A percentile compares a stretch with the other conserved stretches of the same genome.
Evolutionary conservation across 1,140 invertebrate species (phyloP).

Genomic region (Batillaria attramentaria): DNA sequence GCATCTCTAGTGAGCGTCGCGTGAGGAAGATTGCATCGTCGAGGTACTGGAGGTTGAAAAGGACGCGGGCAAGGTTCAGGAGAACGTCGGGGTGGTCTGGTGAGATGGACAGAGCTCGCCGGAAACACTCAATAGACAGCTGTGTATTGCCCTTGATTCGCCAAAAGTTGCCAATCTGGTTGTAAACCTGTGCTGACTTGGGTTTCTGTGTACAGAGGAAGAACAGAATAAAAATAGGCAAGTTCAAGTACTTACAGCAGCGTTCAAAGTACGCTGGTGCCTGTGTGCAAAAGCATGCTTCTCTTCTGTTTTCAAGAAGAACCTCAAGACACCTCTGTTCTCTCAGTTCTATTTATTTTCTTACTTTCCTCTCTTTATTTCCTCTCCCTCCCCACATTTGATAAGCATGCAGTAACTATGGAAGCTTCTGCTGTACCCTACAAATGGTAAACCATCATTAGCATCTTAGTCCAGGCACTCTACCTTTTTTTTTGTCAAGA

Average conservation of each 20-base stretch:
- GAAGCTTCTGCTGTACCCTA: too few relatives aligned
- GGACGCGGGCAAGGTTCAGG: constrained; percentile 86
- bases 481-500: too few relatives aligned
- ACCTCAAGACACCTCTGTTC: too few relatives aligned
- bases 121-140: constrained; percentile 89
- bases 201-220: constrained; percentile 78
- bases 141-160: constrained; percentile 85
- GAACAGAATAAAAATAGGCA: background rate
- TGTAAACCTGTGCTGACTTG: constrained; percentile 87
- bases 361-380: too few relatives aligned
- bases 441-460: too few relatives aligned
- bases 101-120: constrained; percentile 85
- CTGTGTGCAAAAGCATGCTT: background rate
- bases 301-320: too few relatives aligned
- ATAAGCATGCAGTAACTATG: too few relatives aligned
- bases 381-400: too few relatives aligned
- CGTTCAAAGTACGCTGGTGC: constrained; percentile 4
- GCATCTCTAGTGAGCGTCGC: constrained; percentile 80
- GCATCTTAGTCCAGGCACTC: too few relatives aligned
- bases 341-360: too few relatives aligned
- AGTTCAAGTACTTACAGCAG: background rate
- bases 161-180: constrained; percentile 90
- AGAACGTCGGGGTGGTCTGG: constrained; percentile 89
- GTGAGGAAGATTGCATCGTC: constrained; percentile 91
- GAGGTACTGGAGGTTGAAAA: constrained; percentile 88